Evolutionary conservation across 2,797 vertebrate species (phyloP), one percentile per base, ranked within the genome.

Genomic region (Dallia pectoralis): DNA sequence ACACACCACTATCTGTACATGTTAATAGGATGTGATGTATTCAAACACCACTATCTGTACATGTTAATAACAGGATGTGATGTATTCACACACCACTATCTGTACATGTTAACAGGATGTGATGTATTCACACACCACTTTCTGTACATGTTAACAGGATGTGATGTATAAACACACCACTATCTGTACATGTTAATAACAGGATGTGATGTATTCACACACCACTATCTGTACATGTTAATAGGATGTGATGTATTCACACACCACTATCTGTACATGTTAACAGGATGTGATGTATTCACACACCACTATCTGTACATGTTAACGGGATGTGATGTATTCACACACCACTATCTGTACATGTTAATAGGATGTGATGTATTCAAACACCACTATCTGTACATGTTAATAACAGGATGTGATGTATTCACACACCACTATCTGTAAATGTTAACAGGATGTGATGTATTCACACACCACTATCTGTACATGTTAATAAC

Each of bases 171-270:
- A 12, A 11, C 59, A 29, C 22, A 62, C 29, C 27, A 15, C 27
- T 29, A 4, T 48, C 77, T 59, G 80, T 82, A 79, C 81, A 74
- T 79, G 68, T 64, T 69, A 48, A 29, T n/a, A n/a, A n/a, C n/a
- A n/a, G n/a, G 19, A 15, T 27, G 59, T 29, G 6, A 8, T 11
- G 25, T 15, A 29, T 27, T 15, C 27, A 11, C 59, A 29, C 22
- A 62, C 29, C 27, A 15, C 27, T 29, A 4, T 48, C 77, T 59
- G 80, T 82, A 79, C 81, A 74, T 79, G 68, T 64, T 69, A 48
- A 29, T n/a, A n/a, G n/a, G 19, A 15, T 27, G 59, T 29, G 6
- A 8, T 11, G 25, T 15, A 29, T 27, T 15, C 27, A 11, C 59
- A 29, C 22, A 62, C 29, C 27, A 15, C 27, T 29, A 4, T 48